Evolutionary conservation across 2,797 vertebrate species (phyloP), one percentile per base, ranked within the genome.

Genomic region (Lutjanus campechanus): DNA sequence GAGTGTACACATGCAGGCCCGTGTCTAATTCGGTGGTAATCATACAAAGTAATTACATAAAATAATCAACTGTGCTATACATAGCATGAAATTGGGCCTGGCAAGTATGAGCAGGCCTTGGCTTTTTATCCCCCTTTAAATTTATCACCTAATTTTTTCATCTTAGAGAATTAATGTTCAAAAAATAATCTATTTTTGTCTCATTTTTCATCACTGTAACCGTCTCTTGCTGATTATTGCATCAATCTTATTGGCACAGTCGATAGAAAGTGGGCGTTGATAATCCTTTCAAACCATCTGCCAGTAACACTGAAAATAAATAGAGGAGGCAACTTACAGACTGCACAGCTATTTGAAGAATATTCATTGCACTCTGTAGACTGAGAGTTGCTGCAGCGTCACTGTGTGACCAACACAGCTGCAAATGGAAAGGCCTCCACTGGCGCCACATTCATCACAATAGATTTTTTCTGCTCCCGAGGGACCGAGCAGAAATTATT

Each of bases 371-470:
- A 69, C 51, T 74, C 61, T 88, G 91, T 92, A 82, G 90, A 93
- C 92, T 76, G 20, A 56, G 84, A 72, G 66, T 43, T 50, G 70
- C 58, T 77, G 86, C 88, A 78, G 80, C 74, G 51, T 86, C 81
- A 61, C 84, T 53, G 74, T 81, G 88, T 79, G 90, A 89, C 84
- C 88, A 69, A 69, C 85, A 61, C 76, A 72, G 66, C 84, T 87
- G 85, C 78, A 87, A 82, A 89, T 76, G 91, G 83, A 76, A 85
- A 64, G 82, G 81, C 86, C 84, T 90, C 83, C 83, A 79, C 91
- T 83, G 91, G 93, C 90, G 89, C 93, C 91, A 83, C 83, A 91
- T 92, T 94, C 76, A 89, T 91, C 90, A 91, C 70, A 66, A 93
- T 91, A 56, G 92, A 93, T 93, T 92, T 88, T 84, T 74, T 66